These are phyloP conservation scores for Pseudochirops corinnae DNA, from an alignment of 2,797 vertebrate species.

Conservation along the genomic window DNA sequence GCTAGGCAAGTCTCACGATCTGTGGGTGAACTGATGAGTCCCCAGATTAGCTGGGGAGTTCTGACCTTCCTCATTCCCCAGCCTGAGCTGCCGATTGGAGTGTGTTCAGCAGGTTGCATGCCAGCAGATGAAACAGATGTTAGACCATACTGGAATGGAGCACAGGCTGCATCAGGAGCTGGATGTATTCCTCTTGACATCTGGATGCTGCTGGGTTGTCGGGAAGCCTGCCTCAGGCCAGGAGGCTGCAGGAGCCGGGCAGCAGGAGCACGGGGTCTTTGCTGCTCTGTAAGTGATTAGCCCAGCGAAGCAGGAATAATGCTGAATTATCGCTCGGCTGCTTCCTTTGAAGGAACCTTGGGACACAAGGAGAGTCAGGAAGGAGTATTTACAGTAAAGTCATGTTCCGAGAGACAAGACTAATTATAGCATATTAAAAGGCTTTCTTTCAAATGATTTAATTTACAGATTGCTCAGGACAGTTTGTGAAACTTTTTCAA, in stretches of 20 bases:
- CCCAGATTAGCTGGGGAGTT: conserved; percentile 47
- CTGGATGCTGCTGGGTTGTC: conserved; percentile 93
- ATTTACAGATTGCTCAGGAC: conserved; percentile 78
- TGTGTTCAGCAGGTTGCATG: conserved; percentile 87
- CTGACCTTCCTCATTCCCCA: conserved; percentile 63
- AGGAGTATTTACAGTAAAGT: conserved; percentile 87
- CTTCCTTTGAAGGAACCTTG: conserved; percentile 90
- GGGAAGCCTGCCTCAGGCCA: conserved; percentile 92
- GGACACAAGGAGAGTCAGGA: conserved; percentile 91
- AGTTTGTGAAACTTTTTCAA: conserved; percentile 79
- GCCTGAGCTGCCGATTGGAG: conserved; percentile 48
- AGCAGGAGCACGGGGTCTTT: conserved; percentile 91
- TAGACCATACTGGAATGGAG: conserved; percentile 94
- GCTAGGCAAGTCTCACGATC: conserved; percentile 43
- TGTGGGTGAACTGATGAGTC: conserved; percentile 53
- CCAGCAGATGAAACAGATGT: conserved; percentile 99
- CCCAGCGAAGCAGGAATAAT: conserved; percentile 94
- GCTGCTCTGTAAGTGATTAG: conserved; percentile 93
- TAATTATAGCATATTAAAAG: conserved; percentile 84
- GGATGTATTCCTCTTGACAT: conserved; percentile 93
- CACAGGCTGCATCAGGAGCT: conserved; percentile 92
- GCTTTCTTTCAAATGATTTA: conserved; percentile 80
- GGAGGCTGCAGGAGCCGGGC: conserved; percentile 93
- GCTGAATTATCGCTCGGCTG: conserved; percentile 93
- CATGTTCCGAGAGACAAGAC: conserved; percentile 86